Conservation (phyloP, 2,797 vertebrate genomes). For the Acanthurus lineatus region DNA sequence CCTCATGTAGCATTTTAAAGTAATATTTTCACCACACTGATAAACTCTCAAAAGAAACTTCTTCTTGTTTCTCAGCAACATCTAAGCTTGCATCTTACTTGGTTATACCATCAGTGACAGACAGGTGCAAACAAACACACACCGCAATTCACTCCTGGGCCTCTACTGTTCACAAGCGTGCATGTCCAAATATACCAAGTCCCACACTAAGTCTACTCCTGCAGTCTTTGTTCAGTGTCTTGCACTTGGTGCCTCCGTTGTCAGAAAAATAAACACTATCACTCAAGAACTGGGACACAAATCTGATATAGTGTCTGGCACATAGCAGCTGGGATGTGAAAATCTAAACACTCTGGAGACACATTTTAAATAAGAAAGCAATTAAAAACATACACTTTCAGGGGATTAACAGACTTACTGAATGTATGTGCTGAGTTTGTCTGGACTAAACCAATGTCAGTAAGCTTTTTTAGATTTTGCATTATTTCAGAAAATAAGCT, state of each 20-base stretch:
- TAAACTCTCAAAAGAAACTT: conserved; percentile 5
- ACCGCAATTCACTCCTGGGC: conserved; percentile 56
- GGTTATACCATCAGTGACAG: conserved; percentile 66
- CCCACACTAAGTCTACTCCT: conserved; percentile 61
- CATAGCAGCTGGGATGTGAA: neutral
- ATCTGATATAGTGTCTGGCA: conserved; percentile 42
- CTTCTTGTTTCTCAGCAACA: conserved; percentile 9
- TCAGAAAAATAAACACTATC: conserved; percentile 76
- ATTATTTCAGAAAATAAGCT: no score
- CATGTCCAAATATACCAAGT: conserved; percentile 69
- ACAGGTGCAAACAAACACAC: conserved; percentile 71
- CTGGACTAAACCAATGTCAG: neutral
- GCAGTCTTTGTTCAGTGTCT: conserved; percentile 62
- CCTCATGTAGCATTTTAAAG: neutral
- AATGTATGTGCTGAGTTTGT: neutral
- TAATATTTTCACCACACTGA: conserved; percentile 18
- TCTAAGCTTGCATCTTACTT: conserved; percentile 39
- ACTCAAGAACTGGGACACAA: conserved; percentile 50
- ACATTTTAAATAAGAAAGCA: conserved; percentile 11
- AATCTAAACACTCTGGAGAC: conserved; percentile 40
- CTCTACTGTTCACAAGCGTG: conserved; percentile 66
- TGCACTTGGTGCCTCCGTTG: conserved; percentile 53
- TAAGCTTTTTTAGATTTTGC: neutral
- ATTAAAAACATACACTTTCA: conserved; percentile 23
- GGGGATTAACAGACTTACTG: conserved; percentile 3